Evolutionary conservation across 2,797 vertebrate genomes (phyloP).

Genomic region (Rhincodon typus): DNA sequence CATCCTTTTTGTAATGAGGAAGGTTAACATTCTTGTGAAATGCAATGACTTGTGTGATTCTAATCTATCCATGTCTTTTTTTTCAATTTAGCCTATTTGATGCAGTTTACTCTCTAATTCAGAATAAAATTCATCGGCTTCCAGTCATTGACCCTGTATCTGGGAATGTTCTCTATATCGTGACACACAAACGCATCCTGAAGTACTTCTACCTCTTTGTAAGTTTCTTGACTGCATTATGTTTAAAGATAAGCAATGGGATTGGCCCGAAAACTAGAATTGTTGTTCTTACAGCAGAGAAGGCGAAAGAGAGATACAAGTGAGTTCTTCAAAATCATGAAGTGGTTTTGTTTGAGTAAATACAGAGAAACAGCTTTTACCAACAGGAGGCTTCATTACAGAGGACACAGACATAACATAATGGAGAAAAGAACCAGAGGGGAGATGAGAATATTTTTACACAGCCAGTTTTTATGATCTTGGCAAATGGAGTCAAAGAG

Average conservation of each 20-base stretch:
- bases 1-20: not conserved
- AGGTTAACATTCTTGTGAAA: not conserved
- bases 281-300: not conserved
- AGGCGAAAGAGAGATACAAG: not conserved
- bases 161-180: constrained; percentile 79
- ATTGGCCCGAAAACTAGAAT: not conserved
- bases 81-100: constrained; percentile 55
- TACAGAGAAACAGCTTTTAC: not conserved
- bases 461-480: not conserved
- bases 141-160: constrained; percentile 79
- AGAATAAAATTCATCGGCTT: constrained; percentile 84
- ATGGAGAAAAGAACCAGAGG: not conserved
- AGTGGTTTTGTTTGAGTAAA: not conserved
- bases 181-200: constrained; percentile 87
- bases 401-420: not conserved
- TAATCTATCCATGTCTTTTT: not conserved
- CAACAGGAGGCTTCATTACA: not conserved
- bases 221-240: constrained; percentile 48
- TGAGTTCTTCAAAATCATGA: not conserved
- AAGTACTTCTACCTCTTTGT: constrained; percentile 92
- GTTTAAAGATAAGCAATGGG: too few relatives aligned
- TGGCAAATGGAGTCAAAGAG: too few relatives aligned
- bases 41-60: not conserved
- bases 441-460: not conserved
- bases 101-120: constrained; percentile 65